Base-by-base conservation (phyloP, 1,140 invertebrate genomes). In the Cataglyphis hispanica region DNA sequence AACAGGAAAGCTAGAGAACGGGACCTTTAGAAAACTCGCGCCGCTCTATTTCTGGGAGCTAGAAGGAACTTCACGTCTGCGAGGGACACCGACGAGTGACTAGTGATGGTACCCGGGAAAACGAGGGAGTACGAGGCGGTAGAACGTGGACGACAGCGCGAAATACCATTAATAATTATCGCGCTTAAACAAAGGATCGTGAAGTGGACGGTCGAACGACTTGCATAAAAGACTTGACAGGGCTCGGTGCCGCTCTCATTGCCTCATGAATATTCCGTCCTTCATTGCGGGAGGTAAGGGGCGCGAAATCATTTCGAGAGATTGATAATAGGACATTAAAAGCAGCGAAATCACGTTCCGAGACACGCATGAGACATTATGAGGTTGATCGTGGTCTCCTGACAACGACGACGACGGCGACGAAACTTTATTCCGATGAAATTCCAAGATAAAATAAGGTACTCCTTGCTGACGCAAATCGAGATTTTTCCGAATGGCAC, bases 81-180 rank as follows among this genome's bases (percentile, higher is more conserved):
- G 53, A 61, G 67, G 25, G 78, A 83, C 78, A 83, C 34, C 72
- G 10, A 40, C 34, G 46, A 61, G 25, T 56, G 67, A 56, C 53
- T 53, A 53, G 31, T 34, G 34, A 60, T 10, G 37, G 25, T 46
- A 50, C 16, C 13, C n/a, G 13, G 22, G 37, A 11, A 25, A 43
- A 46, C 66, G 37, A 25, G 64, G 34, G n/a, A 75, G n/a, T n/a
- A 13, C 3, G 37, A 40, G 37, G 34, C 16, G 40, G 31, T 40
- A 27, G 66, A 53, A 25, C 27, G 25, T 8, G 70, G 72, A 34
- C 25, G 60, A 83, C 50, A 25, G 40, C 56, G 66, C 50, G 85
- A 86, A 81, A 84, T 84, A 70, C 81, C 77, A 86, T 86, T 86
- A 86, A 86, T 86, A 81, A 86, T 86, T 84, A 84, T 81, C 80